Evolutionary conservation across 1,140 invertebrate species (phyloP).

Genomic region (Achatina immaculata): DNA sequence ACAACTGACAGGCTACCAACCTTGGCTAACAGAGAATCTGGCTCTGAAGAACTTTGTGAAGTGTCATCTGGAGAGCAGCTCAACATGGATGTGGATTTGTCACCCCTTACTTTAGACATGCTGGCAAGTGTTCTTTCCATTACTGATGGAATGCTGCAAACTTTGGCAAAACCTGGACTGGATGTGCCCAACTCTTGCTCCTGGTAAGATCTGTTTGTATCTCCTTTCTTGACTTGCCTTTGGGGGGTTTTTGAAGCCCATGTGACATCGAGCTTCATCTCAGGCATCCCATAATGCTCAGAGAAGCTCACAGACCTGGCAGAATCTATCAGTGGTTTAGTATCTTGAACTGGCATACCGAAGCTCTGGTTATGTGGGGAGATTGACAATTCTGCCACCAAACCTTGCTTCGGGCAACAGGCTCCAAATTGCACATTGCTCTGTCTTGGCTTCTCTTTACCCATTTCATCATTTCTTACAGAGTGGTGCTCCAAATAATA

Average conservation of each 20-base stretch:
- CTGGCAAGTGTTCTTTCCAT: slow-evolving; percentile 3
- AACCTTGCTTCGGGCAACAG: not conserved
- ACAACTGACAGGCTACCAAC: not conserved
- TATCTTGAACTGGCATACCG: not conserved
- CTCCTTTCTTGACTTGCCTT: not conserved
- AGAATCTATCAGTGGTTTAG: not conserved
- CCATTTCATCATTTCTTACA: not conserved
- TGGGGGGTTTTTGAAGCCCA: not conserved
- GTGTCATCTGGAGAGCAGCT: not conserved
- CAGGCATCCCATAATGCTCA: not conserved
- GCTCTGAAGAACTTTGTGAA: not conserved
- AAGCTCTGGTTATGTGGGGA: slow-evolving; percentile 14
- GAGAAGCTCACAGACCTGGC: not conserved
- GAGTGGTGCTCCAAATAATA: not conserved
- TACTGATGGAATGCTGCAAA: slow-evolving; percentile 33
- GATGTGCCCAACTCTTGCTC: not conserved
- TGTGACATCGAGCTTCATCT: not conserved
- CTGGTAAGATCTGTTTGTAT: not conserved
- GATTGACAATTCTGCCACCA: not conserved
- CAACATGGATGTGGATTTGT: not conserved
- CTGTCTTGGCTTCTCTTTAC: not conserved
- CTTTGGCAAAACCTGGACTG: slow-evolving; percentile 35
- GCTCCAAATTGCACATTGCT: slow-evolving; percentile 6
- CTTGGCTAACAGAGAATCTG: not conserved
- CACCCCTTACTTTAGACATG: not conserved